Conservation (phyloP, 2,797 vertebrate genomes). For the Syngnathus rostellatus region DNA sequence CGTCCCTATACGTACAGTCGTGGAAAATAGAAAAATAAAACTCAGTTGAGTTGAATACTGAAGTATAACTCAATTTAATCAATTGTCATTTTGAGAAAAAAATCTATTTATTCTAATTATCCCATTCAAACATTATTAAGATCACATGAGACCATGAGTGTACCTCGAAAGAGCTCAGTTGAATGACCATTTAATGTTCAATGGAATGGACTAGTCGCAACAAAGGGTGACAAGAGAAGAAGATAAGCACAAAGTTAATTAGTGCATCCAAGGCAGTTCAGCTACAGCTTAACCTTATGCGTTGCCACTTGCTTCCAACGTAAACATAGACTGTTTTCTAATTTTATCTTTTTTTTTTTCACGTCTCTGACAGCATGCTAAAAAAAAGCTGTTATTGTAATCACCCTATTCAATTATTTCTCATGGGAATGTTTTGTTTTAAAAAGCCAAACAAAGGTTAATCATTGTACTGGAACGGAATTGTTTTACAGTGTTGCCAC, state of each 20-base stretch:
- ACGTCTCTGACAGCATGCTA: too few relatives aligned
- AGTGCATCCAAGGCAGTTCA: background rate
- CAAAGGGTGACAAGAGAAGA: background rate
- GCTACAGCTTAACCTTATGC: background rate
- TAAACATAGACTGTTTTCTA: background rate
- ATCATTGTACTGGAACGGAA: background rate
- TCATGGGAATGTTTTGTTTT: background rate
- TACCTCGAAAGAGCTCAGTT: too few relatives aligned
- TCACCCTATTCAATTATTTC: background rate
- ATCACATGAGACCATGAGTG: too few relatives aligned
- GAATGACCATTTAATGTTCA: too few relatives aligned
- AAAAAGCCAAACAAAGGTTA: background rate
- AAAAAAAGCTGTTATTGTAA: background rate
- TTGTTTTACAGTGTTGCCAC: background rate
- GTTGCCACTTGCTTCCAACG: too few relatives aligned
- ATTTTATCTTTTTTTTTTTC: too few relatives aligned
- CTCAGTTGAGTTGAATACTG: too few relatives aligned
- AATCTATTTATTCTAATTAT: too few relatives aligned
- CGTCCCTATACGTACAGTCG: conserved; percentile 4
- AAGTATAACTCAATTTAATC: too few relatives aligned
- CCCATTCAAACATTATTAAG: too few relatives aligned
- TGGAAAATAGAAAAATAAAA: background rate
- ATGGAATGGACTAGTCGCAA: too few relatives aligned
- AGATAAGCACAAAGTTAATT: background rate
- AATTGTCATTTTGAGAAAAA: too few relatives aligned